Evolutionary conservation across 2,888 invertebrate genomes (phyloP), one percentile per base, ranked within the genome.

Genomic region (Teinopalpus imperialis): DNA sequence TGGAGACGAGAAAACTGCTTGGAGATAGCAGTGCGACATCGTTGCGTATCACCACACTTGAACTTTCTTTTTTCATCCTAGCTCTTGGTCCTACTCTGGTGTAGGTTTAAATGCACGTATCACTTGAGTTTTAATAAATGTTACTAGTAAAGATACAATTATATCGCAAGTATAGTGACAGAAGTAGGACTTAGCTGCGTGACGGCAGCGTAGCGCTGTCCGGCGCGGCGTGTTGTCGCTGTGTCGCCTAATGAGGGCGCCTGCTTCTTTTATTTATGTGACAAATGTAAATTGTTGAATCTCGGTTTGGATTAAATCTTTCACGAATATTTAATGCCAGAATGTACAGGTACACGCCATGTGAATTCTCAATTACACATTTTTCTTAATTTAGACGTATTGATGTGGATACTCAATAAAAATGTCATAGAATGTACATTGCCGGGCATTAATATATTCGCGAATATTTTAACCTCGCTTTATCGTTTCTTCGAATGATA

Each of bases 261-360:
- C 75, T 71, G 78, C 75, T 76, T 73, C 78, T 79, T 81, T 80
- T 82, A 82, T 83, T 82, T 81, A 83, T 79, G 76, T 75, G 80
- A 81, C 79, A 78, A 81, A 82, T 83, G 77, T 73, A 80, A 80
- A 82, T 81, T 76, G 73, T 69, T 69, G 60, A 63, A 45, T 54
- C 57, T 49, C 55, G 47, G 54, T 52, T 61, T 53, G 52, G 47
- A 60, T 67, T 67, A 67, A 75, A 74, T 78, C 69, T 76, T 78
- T 74, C 70, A 67, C 73, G 70, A 75, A 77, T 75, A 79, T 77
- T 78, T 77, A 77, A 70, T 72, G 62, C 66, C 59, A 69, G 63
- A 67, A 65, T 62, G 59, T 53, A 60, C 54, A 46, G 48, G 48
- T 58, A 72, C 57, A 76, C 74, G 73, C 68, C 53, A 51, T 45